Evolutionary conservation across 2,888 invertebrate genomes (phyloP).

Genomic region (Apodemia mormo): DNA sequence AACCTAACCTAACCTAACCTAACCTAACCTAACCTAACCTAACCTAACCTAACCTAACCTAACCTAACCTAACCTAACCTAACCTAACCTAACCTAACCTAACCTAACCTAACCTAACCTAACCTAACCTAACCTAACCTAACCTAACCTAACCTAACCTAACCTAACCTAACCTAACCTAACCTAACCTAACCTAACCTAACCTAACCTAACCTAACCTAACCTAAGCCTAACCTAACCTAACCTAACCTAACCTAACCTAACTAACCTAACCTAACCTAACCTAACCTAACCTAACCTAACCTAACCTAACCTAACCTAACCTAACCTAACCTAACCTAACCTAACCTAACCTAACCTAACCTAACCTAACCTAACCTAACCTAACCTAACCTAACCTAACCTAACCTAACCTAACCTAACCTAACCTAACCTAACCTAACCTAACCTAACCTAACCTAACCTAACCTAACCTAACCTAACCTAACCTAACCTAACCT

Average conservation of each 20-base stretch:
- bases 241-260: slow-evolving; percentile 38
- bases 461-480: slow-evolving; percentile 38
- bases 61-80: slow-evolving; percentile 38
- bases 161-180: slow-evolving; percentile 36
- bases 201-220: too few relatives aligned
- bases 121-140: slow-evolving; percentile 42
- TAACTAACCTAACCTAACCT: slow-evolving; percentile 38
- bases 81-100: slow-evolving; percentile 40
- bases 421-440: slow-evolving; percentile 38
- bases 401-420: slow-evolving; percentile 38
- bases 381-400: slow-evolving; percentile 38
- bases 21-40: slow-evolving; percentile 42
- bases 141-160: slow-evolving; percentile 36
- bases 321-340: slow-evolving; percentile 41
- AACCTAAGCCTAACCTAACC: slow-evolving; percentile 36
- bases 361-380: slow-evolving; percentile 36
- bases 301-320: too few relatives aligned
- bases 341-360: slow-evolving; percentile 34
- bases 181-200: slow-evolving; percentile 37
- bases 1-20: slow-evolving; percentile 41
- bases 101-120: slow-evolving; percentile 40
- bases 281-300: slow-evolving; percentile 40
- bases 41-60: slow-evolving; percentile 41
- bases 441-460: slow-evolving; percentile 38
- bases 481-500: slow-evolving; percentile 38